A percentile compares a stretch with the other conserved stretches of the same genome.
Evolutionary conservation across 2,888 invertebrate genomes (phyloP).

Genomic region (Troglohyphantes excavatus): DNA sequence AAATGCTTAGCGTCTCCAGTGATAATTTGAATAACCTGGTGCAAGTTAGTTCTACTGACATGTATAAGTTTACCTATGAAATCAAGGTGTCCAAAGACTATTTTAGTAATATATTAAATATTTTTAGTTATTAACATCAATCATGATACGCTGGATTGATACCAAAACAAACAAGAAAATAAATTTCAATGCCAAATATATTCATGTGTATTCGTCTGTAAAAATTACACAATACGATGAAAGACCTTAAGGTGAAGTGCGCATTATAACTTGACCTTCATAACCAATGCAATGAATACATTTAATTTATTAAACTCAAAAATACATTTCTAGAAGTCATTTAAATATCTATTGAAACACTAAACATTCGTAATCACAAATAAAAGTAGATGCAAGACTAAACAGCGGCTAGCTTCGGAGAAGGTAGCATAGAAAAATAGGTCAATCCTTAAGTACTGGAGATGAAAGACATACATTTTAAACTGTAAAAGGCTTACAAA

Average conservation of each 20-base stretch:
- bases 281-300: not conserved
- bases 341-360: not conserved
- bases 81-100: no score
- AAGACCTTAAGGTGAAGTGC: constrained; percentile 22
- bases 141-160: not conserved
- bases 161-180: constrained; percentile 10
- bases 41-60: no score
- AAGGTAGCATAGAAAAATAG: constrained; percentile 18
- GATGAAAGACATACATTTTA: not conserved
- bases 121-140: no score
- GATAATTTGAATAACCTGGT: no score
- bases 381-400: not conserved
- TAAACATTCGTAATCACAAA: not conserved
- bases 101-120: no score
- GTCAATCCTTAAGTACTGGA: constrained; percentile 9
- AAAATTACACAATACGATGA: constrained; percentile 37
- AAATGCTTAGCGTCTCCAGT: no score
- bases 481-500: not conserved
- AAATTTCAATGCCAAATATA: constrained; percentile 28
- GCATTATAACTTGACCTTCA: constrained; percentile 60
- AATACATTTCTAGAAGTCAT: not conserved
- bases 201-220: constrained; percentile 23
- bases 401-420: not conserved
- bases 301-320: not conserved
- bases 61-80: no score